phyloP scores from a whole-genome alignment of 2,797 vertebrate genomes.

The Sphenodon punctatus region DNA sequence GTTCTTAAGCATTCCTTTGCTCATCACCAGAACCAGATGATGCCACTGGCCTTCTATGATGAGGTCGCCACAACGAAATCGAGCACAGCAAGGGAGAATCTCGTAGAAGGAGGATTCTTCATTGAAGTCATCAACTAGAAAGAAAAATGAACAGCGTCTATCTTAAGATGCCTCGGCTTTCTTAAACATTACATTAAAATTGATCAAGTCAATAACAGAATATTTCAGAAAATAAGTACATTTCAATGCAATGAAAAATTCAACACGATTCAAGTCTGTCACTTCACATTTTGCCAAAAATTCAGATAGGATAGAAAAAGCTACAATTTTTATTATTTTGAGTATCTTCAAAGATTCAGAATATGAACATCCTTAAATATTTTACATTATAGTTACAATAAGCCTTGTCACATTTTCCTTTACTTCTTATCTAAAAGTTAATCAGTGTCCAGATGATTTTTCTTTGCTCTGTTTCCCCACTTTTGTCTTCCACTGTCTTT shows the following conservation, averaged over 20 bases:
- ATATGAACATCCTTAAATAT: neutral
- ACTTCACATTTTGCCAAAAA: neutral
- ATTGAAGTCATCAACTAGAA: constrained; percentile 90
- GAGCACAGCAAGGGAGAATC: constrained; percentile 94
- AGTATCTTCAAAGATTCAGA: neutral
- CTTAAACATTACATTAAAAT: neutral
- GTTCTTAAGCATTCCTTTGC: constrained; percentile 99
- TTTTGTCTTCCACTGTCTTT: neutral
- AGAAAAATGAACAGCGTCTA: too few species aligned
- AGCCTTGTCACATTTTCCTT: neutral
- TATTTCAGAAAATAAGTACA: fast-evolving
- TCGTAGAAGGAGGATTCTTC: constrained; percentile 97
- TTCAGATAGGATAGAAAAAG: neutral
- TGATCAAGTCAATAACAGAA: neutral
- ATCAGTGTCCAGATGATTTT: neutral
- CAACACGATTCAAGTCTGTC: neutral
- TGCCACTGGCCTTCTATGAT: constrained; percentile 98
- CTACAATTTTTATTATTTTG: neutral
- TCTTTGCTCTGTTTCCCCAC: neutral
- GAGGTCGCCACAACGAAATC: constrained; percentile 94
- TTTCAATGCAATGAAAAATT: neutral
- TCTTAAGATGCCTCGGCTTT: fast-evolving
- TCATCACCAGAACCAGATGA: constrained; percentile 96
- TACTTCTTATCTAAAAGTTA: neutral
- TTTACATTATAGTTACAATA: neutral